Conservation (phyloP, 2,113 vertebrate genomes). For the Malurus melanocephalus region DNA sequence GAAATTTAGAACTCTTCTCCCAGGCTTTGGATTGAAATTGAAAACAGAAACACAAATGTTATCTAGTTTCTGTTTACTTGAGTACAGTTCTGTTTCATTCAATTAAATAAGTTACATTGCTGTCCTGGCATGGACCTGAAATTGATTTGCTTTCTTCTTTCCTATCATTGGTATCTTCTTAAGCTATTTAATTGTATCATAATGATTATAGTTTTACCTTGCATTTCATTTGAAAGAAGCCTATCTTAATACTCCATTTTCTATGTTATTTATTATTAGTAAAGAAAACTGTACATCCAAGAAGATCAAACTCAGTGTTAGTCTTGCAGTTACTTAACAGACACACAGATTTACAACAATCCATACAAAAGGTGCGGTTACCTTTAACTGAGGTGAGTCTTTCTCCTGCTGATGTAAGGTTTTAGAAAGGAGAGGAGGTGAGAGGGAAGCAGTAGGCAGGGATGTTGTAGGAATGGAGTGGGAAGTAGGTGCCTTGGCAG, state of each 20-base stretch:
- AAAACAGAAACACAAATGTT: background rate
- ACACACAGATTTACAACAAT: slow-evolving; percentile 18
- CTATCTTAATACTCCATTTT: background rate
- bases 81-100: background rate
- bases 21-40: background rate
- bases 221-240: background rate
- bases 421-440: slow-evolving; percentile 74
- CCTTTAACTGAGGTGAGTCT: slow-evolving; percentile 83
- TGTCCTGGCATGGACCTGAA: background rate
- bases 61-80: background rate
- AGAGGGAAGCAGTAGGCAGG: slow-evolving; percentile 55
- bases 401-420: slow-evolving; percentile 72
- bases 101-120: background rate
- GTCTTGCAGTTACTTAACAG: background rate
- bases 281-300: background rate
- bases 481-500: slow-evolving; percentile 56
- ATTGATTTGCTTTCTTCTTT: background rate
- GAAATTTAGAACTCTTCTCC: background rate
- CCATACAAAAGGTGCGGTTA: slow-evolving; percentile 73
- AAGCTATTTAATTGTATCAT: background rate
- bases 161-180: background rate
- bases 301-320: slow-evolving; percentile 21
- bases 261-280: slow-evolving; percentile 59
- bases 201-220: background rate
- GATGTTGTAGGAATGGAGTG: slow-evolving; percentile 31